Percentiles rank a stretch among this genome's conserved stretches.
Conservation (phyloP, 2,113 vertebrate genomes). For the Atrichornis clamosus region DNA sequence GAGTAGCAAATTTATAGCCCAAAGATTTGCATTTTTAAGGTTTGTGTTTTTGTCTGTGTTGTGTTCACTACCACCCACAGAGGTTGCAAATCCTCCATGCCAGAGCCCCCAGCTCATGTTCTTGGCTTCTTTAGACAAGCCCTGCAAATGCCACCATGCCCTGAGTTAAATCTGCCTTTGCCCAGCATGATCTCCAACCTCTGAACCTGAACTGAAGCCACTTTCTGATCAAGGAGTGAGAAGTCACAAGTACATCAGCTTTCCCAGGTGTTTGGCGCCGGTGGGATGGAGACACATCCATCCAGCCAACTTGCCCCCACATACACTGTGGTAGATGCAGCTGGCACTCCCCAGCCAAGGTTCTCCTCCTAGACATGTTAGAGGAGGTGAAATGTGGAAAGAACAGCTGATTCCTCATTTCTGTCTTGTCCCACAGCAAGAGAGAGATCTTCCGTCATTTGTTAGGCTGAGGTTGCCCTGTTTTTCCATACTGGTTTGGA, state of each 20-base stretch:
- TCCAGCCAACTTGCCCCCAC: neutral
- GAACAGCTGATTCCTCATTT: neutral
- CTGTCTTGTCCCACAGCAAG: neutral
- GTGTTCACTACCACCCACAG: constrained; percentile 19
- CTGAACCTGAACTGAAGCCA: neutral
- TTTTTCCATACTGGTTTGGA: neutral
- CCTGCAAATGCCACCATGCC: neutral
- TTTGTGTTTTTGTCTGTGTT: neutral
- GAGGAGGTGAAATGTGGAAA: neutral
- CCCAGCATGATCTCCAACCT: neutral
- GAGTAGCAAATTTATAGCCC: constrained; percentile 40
- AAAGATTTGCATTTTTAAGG: constrained; percentile 64
- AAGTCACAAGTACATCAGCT: neutral
- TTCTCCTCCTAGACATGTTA: neutral
- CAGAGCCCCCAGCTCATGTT: neutral
- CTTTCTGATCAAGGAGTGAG: neutral
- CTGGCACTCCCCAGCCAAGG: neutral
- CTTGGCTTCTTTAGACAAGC: neutral
- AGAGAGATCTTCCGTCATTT: neutral
- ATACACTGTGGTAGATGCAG: neutral
- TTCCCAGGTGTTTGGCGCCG: neutral
- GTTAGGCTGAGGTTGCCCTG: neutral
- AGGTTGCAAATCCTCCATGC: neutral
- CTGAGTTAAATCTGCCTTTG: neutral
- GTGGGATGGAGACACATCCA: neutral